These are phyloP conservation scores for Tribolium castaneum DNA, from an alignment of 1,140 invertebrate genomes.

Conservation along the genomic window DNA sequence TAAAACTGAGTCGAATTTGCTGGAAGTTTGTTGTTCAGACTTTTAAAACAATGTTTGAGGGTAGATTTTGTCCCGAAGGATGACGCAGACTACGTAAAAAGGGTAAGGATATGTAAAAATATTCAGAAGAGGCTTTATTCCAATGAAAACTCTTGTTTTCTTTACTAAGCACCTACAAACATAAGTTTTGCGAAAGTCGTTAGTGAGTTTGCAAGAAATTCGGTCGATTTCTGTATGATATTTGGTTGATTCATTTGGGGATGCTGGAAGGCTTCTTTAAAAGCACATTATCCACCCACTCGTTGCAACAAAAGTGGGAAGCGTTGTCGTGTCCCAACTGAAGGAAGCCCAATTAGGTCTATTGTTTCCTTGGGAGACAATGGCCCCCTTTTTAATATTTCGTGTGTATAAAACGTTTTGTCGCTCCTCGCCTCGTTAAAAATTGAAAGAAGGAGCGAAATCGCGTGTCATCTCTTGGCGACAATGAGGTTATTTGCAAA, in stretches of 20 bases:
- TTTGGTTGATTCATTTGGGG: neutral
- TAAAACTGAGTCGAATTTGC: neutral
- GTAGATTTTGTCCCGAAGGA: neutral
- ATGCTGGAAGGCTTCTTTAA: neutral
- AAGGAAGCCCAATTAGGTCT: neutral
- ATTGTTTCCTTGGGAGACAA: neutral
- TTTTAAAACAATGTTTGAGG: neutral
- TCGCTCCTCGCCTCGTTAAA: neutral
- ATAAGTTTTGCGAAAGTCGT: neutral
- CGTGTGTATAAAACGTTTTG: neutral
- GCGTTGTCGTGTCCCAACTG: neutral
- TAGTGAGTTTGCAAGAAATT: neutral
- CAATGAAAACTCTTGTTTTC: constrained; percentile 5
- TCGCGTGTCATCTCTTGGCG: neutral
- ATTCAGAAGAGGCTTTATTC: constrained; percentile 1
- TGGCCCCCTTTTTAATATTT: neutral
- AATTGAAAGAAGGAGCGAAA: neutral
- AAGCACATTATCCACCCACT: neutral
- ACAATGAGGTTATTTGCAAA: constrained; percentile 10
- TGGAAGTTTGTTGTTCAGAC: neutral
- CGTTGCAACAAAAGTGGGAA: neutral
- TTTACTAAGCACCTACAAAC: neutral
- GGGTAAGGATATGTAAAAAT: constrained; percentile 22
- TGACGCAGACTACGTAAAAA: neutral
- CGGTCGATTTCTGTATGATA: neutral